Conservation (phyloP, 2,888 invertebrate species). For the Timandra comae region DNA sequence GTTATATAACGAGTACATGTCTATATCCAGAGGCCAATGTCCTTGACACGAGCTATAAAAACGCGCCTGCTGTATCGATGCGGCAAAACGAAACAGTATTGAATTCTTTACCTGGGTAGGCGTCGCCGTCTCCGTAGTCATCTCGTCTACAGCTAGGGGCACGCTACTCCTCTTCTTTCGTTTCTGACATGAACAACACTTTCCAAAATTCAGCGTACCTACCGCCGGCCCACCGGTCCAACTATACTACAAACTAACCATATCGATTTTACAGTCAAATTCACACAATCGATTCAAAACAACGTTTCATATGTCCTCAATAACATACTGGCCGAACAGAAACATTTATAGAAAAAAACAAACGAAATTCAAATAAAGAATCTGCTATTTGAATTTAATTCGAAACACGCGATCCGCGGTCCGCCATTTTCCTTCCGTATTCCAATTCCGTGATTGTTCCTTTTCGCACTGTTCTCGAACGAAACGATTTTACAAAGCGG, state of each 20-base stretch:
- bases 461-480: slow-evolving; percentile 26
- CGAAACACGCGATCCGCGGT: slow-evolving; percentile 34
- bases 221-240: slow-evolving; percentile 35
- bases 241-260: slow-evolving; percentile 10
- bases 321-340: slow-evolving; percentile 33
- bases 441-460: slow-evolving; percentile 30
- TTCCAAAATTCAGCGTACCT: slow-evolving; percentile 46
- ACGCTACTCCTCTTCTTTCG: slow-evolving; percentile 58
- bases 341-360: slow-evolving; percentile 16
- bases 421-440: slow-evolving; percentile 61
- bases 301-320: slow-evolving; percentile 37
- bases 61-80: slow-evolving; percentile 35
- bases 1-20: slow-evolving; percentile 39
- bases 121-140: slow-evolving; percentile 74
- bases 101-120: slow-evolving; percentile 60
- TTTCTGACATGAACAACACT: slow-evolving; percentile 68
- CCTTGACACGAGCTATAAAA: slow-evolving; percentile 39
- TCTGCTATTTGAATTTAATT: slow-evolving; percentile 39
- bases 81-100: slow-evolving; percentile 29
- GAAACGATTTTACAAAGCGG: slow-evolving; percentile 43
- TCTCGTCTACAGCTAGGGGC: slow-evolving; percentile 53
- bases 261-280: slow-evolving; percentile 55
- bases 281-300: slow-evolving; percentile 26
- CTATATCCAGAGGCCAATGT: slow-evolving; percentile 37
- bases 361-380: slow-evolving; percentile 12